Conservation (phyloP, 1,140 invertebrate species). For the Dicyema japonicum region DNA sequence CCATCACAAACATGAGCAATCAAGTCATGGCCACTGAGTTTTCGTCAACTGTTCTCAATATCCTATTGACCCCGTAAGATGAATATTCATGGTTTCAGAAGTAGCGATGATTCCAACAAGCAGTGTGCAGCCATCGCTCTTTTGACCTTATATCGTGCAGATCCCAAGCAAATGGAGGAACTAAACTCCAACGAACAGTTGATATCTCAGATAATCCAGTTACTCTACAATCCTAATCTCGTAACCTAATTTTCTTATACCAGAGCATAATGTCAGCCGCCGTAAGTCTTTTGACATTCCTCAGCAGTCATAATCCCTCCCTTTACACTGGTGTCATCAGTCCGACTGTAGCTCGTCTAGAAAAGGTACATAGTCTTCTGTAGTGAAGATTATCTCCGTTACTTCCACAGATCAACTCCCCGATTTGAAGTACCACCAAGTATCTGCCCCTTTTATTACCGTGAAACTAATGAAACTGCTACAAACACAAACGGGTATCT, state of each 20-base stretch:
- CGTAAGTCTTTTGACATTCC: too few relatives aligned
- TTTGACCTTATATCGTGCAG: slow-evolving; percentile 54
- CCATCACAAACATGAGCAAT: slow-evolving; percentile 94
- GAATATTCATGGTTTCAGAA: slow-evolving; percentile 25
- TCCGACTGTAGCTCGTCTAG: too few relatives aligned
- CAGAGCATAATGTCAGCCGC: slow-evolving; percentile 80
- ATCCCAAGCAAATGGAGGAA: too few relatives aligned
- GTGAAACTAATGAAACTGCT: slow-evolving; percentile 75
- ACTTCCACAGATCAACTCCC: too few relatives aligned
- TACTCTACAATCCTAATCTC: slow-evolving; percentile 93
- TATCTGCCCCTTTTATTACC: slow-evolving; percentile 92
- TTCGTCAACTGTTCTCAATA: slow-evolving; percentile 75
- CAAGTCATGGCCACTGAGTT: slow-evolving; percentile 98
- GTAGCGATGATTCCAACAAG: slow-evolving; percentile 97
- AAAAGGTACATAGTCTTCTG: too few relatives aligned
- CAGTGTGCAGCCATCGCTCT: slow-evolving; percentile 89
- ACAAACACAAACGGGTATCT: too few relatives aligned
- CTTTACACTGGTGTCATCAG: too few relatives aligned
- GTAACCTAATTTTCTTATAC: slow-evolving; percentile 9
- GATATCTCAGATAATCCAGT: slow-evolving; percentile 86
- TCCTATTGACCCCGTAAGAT: slow-evolving; percentile 64
- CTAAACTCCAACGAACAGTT: slow-evolving; percentile 79
- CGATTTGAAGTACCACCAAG: too few relatives aligned
- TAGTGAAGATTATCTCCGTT: too few relatives aligned
- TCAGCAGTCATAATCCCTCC: too few relatives aligned